Conservation (phyloP, 2,888 invertebrate species). For the Nephrocerus scutellatus region DNA sequence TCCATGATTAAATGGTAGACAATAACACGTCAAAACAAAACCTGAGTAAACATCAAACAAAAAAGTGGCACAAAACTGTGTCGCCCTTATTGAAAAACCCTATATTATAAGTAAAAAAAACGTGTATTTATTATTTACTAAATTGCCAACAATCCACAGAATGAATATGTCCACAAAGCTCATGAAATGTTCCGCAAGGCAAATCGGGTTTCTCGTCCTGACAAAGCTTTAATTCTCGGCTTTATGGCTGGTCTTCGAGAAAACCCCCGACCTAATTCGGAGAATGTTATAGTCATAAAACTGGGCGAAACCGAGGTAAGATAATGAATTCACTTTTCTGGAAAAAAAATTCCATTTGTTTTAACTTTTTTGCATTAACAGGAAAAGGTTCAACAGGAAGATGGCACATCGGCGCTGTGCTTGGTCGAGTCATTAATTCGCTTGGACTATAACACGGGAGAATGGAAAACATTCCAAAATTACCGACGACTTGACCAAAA, state of each 20-base stretch:
- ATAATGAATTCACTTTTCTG: not conserved
- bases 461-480: slow-evolving; percentile 94
- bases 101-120: too few relatives aligned
- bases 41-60: too few relatives aligned
- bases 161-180: slow-evolving; percentile 93
- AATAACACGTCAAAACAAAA: too few relatives aligned
- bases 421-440: slow-evolving; percentile 86
- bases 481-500: slow-evolving; percentile 64
- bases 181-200: slow-evolving; percentile 97
- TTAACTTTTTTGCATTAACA: slow-evolving; percentile 25
- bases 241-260: slow-evolving; percentile 98
- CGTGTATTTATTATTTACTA: not conserved
- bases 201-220: slow-evolving; percentile 91
- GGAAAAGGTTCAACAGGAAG: slow-evolving; percentile 79
- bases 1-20: too few relatives aligned
- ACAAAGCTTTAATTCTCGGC: slow-evolving; percentile 93
- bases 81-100: too few relatives aligned
- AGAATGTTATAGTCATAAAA: slow-evolving; percentile 93
- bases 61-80: too few relatives aligned
- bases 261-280: slow-evolving; percentile 95
- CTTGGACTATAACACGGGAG: slow-evolving; percentile 96
- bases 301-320: slow-evolving; percentile 73
- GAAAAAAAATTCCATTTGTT: not conserved
- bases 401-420: slow-evolving; percentile 62
- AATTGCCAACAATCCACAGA: slow-evolving; percentile 52